Evolutionary conservation across 2,113 vertebrate species (phyloP).

Genomic region (Lethenteron reissneri): DNA sequence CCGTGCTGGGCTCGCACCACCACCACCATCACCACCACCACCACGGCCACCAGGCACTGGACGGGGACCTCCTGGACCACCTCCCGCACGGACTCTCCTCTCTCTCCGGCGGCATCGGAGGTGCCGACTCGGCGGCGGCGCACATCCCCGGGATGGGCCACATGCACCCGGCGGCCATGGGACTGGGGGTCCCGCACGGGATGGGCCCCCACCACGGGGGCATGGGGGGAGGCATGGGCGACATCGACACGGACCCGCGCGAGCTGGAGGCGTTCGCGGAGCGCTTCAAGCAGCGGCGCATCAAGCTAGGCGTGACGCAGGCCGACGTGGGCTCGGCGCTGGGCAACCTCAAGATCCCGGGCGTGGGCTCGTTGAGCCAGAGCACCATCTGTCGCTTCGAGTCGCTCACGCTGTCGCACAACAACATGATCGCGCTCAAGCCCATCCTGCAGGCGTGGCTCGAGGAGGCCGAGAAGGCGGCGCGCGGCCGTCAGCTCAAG

Average conservation of each 20-base stretch:
- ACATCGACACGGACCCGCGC: slow-evolving; percentile 81
- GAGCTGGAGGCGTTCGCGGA: slow-evolving; percentile 78
- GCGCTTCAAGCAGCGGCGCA: slow-evolving; percentile 73
- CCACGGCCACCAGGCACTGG: slow-evolving; percentile 40
- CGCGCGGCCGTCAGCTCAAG: slow-evolving; percentile 87
- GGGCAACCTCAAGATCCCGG: slow-evolving; percentile 76
- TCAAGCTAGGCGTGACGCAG: slow-evolving; percentile 82
- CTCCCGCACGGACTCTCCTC: slow-evolving; percentile 35
- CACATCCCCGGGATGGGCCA: slow-evolving; percentile 52
- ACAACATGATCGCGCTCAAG: slow-evolving; percentile 89
- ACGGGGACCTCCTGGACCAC: slow-evolving; percentile 61
- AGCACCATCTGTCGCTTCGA: slow-evolving; percentile 91
- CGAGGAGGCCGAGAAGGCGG: slow-evolving; percentile 80
- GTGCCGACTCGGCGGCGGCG: slow-evolving; percentile 22
- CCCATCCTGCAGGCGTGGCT: slow-evolving; percentile 84
- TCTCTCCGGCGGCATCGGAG: slow-evolving; percentile 43
- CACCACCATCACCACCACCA: slow-evolving; percentile 83
- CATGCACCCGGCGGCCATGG: slow-evolving; percentile 61
- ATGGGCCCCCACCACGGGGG: slow-evolving; percentile 68
- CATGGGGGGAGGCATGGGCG: slow-evolving; percentile 52
- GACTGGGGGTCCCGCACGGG: slow-evolving; percentile 42
- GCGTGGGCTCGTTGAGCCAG: slow-evolving; percentile 76
- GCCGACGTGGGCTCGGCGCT: slow-evolving; percentile 69
- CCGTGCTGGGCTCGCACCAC: slow-evolving; percentile 27
- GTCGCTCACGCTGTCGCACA: slow-evolving; percentile 73